These are phyloP conservation scores for Eristalis arbustorum DNA, from an alignment of 2,888 invertebrate genomes.

Conservation along the genomic window DNA sequence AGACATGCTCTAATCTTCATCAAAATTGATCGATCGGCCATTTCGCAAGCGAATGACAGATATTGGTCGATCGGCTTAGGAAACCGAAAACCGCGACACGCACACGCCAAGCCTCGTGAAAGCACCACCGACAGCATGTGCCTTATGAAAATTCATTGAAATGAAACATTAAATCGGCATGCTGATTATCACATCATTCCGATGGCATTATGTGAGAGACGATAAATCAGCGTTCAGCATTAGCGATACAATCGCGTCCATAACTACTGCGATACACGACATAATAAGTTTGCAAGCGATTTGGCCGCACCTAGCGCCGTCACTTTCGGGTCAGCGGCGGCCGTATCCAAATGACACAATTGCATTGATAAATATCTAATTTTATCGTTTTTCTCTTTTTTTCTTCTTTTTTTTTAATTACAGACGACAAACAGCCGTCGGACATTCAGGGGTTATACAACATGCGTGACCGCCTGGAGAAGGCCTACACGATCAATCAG, in stretches of 20 bases:
- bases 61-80: background rate
- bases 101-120: background rate
- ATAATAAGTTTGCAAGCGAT: constrained; percentile 14
- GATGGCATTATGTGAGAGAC: background rate
- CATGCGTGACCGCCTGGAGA: constrained; percentile 71
- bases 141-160: background rate
- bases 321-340: constrained; percentile 1
- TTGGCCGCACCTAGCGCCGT: constrained; percentile 6
- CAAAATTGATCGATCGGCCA: background rate
- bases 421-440: constrained; percentile 57
- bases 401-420: constrained; percentile 13
- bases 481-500: constrained; percentile 73
- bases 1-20: background rate
- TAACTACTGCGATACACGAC: background rate
- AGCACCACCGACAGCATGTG: background rate
- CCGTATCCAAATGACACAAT: constrained; percentile 16
- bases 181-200: constrained; percentile 19
- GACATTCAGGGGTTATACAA: constrained; percentile 69
- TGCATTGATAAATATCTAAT: constrained; percentile 36
- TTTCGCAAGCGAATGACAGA: background rate
- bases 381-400: background rate
- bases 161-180: background rate
- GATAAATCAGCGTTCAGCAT: background rate
- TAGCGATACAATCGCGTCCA: background rate
- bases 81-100: background rate